These are phyloP conservation scores for Hemitrygon akajei DNA, from an alignment of 2,797 vertebrate species.

Conservation along the genomic window DNA sequence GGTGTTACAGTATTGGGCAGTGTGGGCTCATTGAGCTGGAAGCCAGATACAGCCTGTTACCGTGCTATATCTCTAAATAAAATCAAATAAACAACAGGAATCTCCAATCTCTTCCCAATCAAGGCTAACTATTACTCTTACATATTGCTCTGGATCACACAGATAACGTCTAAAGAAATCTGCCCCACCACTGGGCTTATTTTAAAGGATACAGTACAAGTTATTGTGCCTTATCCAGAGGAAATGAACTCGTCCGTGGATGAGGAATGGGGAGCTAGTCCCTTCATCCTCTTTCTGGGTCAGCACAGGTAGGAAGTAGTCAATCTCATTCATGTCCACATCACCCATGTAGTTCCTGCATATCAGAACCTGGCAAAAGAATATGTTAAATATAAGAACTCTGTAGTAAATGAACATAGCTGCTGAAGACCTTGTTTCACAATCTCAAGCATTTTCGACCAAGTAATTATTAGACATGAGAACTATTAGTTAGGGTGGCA, in stretches of 20 bases:
- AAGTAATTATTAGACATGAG: background rate
- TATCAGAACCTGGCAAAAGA: slow-evolving; percentile 60
- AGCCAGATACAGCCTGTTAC: too few relatives aligned
- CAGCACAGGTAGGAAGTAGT: slow-evolving; percentile 70
- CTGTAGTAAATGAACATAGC: background rate
- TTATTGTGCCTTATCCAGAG: slow-evolving; percentile 74
- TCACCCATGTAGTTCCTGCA: slow-evolving; percentile 72
- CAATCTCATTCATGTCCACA: slow-evolving; percentile 67
- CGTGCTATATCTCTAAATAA: too few relatives aligned
- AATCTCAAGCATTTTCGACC: background rate
- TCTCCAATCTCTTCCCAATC: background rate
- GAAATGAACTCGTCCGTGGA: slow-evolving; percentile 61
- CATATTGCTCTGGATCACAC: background rate
- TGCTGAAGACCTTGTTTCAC: background rate
- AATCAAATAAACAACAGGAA: background rate
- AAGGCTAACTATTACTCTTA: background rate
- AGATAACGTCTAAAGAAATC: background rate
- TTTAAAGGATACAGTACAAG: slow-evolving; percentile 66
- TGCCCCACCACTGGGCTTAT: background rate
- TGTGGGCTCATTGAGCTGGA: too few relatives aligned
- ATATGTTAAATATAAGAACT: background rate
- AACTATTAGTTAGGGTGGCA: too few relatives aligned
- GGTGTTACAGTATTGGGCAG: too few relatives aligned
- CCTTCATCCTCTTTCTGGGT: slow-evolving; percentile 66
- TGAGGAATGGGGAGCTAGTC: slow-evolving; percentile 59